A percentile compares a stretch with the other conserved stretches of the same genome.
These are phyloP conservation scores for Seriola rivoliana DNA, from an alignment of 2,113 vertebrate species.

Conservation along the genomic window DNA sequence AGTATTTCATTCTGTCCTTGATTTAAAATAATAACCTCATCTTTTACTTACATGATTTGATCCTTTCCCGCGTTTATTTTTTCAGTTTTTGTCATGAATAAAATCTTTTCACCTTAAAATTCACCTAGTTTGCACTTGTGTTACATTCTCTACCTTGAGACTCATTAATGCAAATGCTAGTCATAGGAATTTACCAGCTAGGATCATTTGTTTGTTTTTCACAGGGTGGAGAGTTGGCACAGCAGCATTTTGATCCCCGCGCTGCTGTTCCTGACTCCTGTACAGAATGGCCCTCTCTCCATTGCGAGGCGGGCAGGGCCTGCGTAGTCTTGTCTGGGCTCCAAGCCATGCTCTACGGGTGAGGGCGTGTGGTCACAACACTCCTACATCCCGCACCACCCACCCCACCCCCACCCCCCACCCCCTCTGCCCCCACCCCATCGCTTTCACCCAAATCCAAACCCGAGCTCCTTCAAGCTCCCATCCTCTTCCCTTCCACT, in stretches of 20 bases:
- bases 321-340: constrained; percentile 73
- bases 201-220: constrained; percentile 73
- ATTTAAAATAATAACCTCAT: neutral
- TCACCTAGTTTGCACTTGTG: constrained; percentile 2
- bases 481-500: constrained; percentile 36
- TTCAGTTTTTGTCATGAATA: neutral
- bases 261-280: constrained; percentile 74
- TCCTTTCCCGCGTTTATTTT: neutral
- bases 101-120: neutral
- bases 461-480: constrained; percentile 33
- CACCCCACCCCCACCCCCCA: constrained; percentile 3
- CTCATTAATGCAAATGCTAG: constrained; percentile 37
- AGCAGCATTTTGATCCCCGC: constrained; percentile 46
- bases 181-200: constrained; percentile 49
- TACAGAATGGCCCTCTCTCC: constrained; percentile 64
- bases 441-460: constrained; percentile 27
- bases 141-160: constrained; percentile 44
- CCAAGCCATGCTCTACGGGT: constrained; percentile 74
- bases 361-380: constrained; percentile 73
- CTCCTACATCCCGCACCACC: constrained; percentile 29
- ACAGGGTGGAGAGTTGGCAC: constrained; percentile 73
- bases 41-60: neutral
- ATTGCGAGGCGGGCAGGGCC: constrained; percentile 55
- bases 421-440: neutral
- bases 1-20: neutral